Conservation (phyloP, 2,113 vertebrate genomes). For the Indri indri region DNA sequence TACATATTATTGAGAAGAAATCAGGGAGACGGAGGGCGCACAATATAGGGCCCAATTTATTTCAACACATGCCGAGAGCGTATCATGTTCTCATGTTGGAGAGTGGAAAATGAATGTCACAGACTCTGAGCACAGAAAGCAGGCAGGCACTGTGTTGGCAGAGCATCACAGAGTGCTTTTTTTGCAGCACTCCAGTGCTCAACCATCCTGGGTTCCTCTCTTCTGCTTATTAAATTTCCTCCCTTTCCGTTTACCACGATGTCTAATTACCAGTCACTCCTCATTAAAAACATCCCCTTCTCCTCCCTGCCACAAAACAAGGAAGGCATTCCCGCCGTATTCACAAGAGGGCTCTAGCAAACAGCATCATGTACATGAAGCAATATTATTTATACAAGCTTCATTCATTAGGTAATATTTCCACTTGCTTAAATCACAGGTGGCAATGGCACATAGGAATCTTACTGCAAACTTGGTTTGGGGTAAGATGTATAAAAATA, state of each 20-base stretch:
- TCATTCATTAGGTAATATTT: background rate
- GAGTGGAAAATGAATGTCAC: background rate
- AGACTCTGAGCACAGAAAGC: background rate
- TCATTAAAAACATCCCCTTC: background rate
- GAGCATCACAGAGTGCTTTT: background rate
- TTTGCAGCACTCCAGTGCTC: too few species aligned
- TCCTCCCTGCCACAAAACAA: background rate
- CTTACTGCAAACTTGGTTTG: background rate
- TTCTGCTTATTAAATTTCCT: background rate
- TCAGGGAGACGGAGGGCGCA: background rate
- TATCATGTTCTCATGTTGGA: fast-evolving
- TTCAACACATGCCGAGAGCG: background rate
- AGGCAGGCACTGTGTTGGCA: background rate
- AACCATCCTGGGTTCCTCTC: background rate
- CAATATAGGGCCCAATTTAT: background rate
- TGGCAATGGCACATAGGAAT: background rate
- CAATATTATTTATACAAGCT: background rate
- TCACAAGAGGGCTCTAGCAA: background rate
- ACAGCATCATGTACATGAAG: background rate
- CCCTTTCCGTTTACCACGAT: background rate
- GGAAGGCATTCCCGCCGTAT: fast-evolving
- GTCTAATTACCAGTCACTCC: background rate
- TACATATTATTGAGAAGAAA: background rate
- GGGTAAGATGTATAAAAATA: background rate
- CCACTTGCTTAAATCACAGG: background rate